Percentiles rank a stretch among this genome's conserved stretches.
phyloP scores from a whole-genome alignment of 2,797 vertebrate species.

The Sebastiscus albofasciatus region DNA sequence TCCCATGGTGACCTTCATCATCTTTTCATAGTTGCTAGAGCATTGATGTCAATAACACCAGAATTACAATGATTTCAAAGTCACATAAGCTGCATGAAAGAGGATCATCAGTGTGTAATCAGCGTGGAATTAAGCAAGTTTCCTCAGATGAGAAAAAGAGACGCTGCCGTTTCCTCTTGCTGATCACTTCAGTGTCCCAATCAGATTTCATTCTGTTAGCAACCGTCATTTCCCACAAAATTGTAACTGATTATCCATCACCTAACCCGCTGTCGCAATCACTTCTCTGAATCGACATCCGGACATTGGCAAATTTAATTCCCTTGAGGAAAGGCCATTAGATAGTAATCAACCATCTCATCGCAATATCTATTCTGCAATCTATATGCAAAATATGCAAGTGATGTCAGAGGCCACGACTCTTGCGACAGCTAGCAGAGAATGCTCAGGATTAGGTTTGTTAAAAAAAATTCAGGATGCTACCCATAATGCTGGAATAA shows the following conservation, averaged over 20 bases:
- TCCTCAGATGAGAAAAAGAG: neutral
- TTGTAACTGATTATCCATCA: slow-evolving; percentile 16
- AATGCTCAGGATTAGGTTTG: neutral
- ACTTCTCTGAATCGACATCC: slow-evolving; percentile 28
- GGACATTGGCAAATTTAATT: slow-evolving; percentile 22
- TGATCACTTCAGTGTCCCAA: neutral
- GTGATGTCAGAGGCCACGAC: slow-evolving; percentile 25
- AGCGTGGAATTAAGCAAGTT: neutral
- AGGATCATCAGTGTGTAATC: slow-evolving; percentile 17
- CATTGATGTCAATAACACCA: neutral
- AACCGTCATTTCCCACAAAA: slow-evolving; percentile 11
- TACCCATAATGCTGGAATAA: neutral
- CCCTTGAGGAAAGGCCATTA: slow-evolving; percentile 16
- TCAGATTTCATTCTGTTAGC: slow-evolving; percentile 13
- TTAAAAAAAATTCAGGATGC: neutral
- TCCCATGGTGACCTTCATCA: neutral
- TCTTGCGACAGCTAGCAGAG: slow-evolving; percentile 11
- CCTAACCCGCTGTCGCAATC: neutral
- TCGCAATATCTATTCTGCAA: slow-evolving; percentile 4
- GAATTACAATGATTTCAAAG: neutral
- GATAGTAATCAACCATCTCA: slow-evolving; percentile 17
- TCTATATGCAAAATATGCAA: slow-evolving; percentile 19
- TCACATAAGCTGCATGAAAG: neutral
- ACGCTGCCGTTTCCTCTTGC: neutral
- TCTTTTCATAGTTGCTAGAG: neutral